Evolutionary conservation across 2,113 vertebrate species (phyloP).

Genomic region (Ictalurus furcatus): DNA sequence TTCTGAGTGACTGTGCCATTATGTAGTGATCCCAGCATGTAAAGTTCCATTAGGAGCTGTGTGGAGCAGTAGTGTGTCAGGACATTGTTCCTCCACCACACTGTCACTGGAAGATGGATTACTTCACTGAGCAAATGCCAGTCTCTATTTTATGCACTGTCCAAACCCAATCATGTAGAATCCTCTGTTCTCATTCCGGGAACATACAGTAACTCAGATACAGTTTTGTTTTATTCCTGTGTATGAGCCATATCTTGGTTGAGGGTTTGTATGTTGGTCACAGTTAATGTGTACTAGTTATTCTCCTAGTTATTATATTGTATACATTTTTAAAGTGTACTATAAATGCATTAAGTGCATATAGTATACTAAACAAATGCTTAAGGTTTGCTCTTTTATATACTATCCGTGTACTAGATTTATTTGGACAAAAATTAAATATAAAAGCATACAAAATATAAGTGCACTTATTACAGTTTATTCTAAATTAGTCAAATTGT

Average conservation of each 20-base stretch:
- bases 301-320: background rate
- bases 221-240: slow-evolving; percentile 4
- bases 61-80: slow-evolving; percentile 51
- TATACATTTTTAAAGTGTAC: background rate
- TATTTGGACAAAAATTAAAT: background rate
- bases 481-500: background rate
- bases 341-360: background rate
- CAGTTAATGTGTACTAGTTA: background rate
- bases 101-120: slow-evolving; percentile 68
- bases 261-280: background rate
- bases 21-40: slow-evolving; percentile 45
- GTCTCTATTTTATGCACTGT: slow-evolving; percentile 47
- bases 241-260: background rate
- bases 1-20: slow-evolving; percentile 62
- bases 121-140: slow-evolving; percentile 52
- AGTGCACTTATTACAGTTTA: background rate
- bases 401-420: background rate
- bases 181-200: slow-evolving; percentile 28
- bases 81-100: slow-evolving; percentile 39
- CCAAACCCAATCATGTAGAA: slow-evolving; percentile 37
- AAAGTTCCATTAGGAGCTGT: slow-evolving; percentile 60
- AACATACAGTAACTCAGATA: background rate
- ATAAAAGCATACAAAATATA: background rate
- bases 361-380: background rate
- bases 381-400: background rate